Percentiles rank a stretch among this genome's conserved stretches.
phyloP scores from a whole-genome alignment of 2,797 vertebrate species.

The Pseudochirops corinnae region DNA sequence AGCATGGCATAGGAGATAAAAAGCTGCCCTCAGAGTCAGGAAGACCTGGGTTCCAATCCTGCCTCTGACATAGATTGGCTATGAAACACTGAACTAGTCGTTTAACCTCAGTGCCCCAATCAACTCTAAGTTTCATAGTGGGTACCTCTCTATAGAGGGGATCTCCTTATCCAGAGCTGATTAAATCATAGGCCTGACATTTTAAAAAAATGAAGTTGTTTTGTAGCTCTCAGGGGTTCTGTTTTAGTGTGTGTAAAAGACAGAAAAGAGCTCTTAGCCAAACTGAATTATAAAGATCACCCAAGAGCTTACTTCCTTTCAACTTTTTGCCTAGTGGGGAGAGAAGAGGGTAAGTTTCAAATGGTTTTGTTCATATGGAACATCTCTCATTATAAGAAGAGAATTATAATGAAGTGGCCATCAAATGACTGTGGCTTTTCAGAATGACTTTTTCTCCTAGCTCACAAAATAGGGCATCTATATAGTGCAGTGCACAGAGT shows the following conservation, averaged over 20 bases:
- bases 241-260: background rate
- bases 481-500: background rate
- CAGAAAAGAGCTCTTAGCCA: background rate
- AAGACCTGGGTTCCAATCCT: background rate
- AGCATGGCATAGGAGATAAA: background rate
- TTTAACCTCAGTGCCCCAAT: background rate
- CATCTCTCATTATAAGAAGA: background rate
- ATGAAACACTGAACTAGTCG: background rate
- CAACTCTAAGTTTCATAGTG: background rate
- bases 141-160: background rate
- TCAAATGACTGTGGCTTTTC: background rate
- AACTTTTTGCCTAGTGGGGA: background rate
- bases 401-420: background rate
- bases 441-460: background rate
- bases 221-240: background rate
- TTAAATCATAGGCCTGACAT: background rate
- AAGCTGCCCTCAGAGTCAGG: background rate
- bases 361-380: constrained; percentile 29
- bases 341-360: constrained; percentile 31
- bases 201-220: background rate
- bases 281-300: background rate
- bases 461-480: background rate
- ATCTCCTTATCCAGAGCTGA: background rate
- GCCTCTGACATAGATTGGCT: background rate
- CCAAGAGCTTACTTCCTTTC: background rate